phyloP scores from a whole-genome alignment of 2,113 vertebrate species.

The Lagopus muta region DNA sequence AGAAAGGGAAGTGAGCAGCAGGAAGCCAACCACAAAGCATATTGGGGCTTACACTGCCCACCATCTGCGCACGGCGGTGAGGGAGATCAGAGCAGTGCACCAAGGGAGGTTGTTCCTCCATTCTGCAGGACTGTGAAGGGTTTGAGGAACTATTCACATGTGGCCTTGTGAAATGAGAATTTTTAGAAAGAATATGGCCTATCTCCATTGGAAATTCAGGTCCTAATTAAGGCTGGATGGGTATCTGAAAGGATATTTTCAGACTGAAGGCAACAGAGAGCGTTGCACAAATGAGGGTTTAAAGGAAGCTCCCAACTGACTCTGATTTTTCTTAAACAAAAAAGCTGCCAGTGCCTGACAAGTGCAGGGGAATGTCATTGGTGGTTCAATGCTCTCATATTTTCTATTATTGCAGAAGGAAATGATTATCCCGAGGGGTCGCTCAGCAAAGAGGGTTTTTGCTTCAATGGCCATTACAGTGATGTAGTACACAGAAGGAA shows the following conservation, averaged over 20 bases:
- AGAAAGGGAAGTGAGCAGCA: conserved; percentile 39
- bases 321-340: neutral
- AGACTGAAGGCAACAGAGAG: neutral
- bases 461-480: neutral
- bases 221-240: neutral
- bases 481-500: neutral
- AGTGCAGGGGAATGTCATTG: neutral
- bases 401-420: neutral
- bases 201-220: neutral
- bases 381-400: neutral
- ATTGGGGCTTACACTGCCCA: neutral
- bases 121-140: neutral
- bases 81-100: rapidly evolving
- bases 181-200: neutral
- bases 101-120: neutral
- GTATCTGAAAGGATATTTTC: neutral
- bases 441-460: neutral
- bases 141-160: rapidly evolving
- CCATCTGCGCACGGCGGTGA: neutral
- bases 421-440: neutral
- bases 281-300: neutral
- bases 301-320: neutral
- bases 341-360: neutral
- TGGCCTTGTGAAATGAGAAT: neutral
- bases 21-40: neutral